phyloP scores from a whole-genome alignment of 2,113 vertebrate species.

The Carassius carassius region DNA sequence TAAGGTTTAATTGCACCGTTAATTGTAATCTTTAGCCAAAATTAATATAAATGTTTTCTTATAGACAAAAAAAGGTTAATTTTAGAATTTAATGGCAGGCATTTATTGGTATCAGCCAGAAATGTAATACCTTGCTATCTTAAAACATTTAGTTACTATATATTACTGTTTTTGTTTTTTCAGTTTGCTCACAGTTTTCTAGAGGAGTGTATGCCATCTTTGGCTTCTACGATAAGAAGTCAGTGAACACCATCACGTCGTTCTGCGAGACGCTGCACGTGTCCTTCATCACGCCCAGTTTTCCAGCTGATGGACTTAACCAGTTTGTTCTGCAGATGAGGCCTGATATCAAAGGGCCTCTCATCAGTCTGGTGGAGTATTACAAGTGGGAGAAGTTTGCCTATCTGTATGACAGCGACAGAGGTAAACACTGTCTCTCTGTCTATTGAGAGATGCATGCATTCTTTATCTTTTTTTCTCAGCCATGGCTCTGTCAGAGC shows the following conservation, averaged over 20 bases:
- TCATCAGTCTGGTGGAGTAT: slow-evolving; percentile 95
- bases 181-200: slow-evolving; percentile 98
- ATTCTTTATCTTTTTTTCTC: slow-evolving; percentile 12
- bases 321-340: slow-evolving; percentile 98
- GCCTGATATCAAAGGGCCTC: slow-evolving; percentile 94
- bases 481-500: not conserved
- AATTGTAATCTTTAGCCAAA: too few relatives aligned
- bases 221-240: slow-evolving; percentile 99
- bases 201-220: slow-evolving; percentile 98
- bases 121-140: not conserved
- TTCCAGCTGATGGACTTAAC: slow-evolving; percentile 94
- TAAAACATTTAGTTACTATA: not conserved
- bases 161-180: not conserved
- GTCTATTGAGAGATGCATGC: not conserved
- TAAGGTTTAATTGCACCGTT: too few relatives aligned
- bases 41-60: too few relatives aligned
- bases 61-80: too few relatives aligned
- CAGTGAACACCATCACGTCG: slow-evolving; percentile 97
- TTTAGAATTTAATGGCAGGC: too few relatives aligned
- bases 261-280: slow-evolving; percentile 97
- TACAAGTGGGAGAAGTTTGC: slow-evolving; percentile 98
- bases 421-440: slow-evolving; percentile 77
- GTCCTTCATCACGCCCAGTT: slow-evolving; percentile 97
- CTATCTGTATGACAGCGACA: slow-evolving; percentile 94
- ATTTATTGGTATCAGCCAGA: too few relatives aligned